These are phyloP conservation scores for Callyntrura guangdongensis DNA, from an alignment of 2,888 invertebrate species.

Conservation along the genomic window DNA sequence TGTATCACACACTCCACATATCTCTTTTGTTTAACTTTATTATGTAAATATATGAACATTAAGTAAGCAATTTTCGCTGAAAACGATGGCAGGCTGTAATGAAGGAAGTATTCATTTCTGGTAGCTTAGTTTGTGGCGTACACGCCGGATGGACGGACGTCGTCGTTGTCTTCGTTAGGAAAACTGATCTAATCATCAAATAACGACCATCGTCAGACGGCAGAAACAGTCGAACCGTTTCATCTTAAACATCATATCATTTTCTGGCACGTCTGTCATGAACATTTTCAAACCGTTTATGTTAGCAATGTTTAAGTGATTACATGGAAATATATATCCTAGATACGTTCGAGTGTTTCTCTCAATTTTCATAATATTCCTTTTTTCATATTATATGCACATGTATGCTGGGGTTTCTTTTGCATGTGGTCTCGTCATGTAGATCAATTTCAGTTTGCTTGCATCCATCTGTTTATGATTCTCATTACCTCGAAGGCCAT, in stretches of 20 bases:
- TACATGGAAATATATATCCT: no score
- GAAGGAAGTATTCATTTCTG: slow-evolving; percentile 43
- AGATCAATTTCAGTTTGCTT: background rate
- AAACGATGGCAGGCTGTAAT: slow-evolving; percentile 30
- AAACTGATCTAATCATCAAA: slow-evolving; percentile 39
- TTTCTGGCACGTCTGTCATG: slow-evolving; percentile 48
- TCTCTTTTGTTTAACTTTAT: slow-evolving; percentile 11
- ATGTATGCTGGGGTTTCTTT: background rate
- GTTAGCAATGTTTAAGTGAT: no score
- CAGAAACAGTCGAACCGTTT: slow-evolving; percentile 15
- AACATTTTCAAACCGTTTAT: background rate
- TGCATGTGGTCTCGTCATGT: background rate
- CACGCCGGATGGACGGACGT: slow-evolving; percentile 18
- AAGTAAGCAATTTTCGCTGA: slow-evolving; percentile 42
- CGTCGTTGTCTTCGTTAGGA: slow-evolving; percentile 8
- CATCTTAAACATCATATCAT: background rate
- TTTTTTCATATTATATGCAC: background rate
- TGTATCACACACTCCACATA: background rate
- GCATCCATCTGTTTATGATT: slow-evolving; percentile 23
- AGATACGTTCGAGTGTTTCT: background rate
- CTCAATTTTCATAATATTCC: background rate
- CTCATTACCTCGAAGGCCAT: background rate
- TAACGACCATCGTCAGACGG: background rate
- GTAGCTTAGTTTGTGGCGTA: slow-evolving; percentile 31
- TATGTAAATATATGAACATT: slow-evolving; percentile 33